phyloP scores from a whole-genome alignment of 2,888 invertebrate genomes.

The Agonopterix alstromeriana region DNA sequence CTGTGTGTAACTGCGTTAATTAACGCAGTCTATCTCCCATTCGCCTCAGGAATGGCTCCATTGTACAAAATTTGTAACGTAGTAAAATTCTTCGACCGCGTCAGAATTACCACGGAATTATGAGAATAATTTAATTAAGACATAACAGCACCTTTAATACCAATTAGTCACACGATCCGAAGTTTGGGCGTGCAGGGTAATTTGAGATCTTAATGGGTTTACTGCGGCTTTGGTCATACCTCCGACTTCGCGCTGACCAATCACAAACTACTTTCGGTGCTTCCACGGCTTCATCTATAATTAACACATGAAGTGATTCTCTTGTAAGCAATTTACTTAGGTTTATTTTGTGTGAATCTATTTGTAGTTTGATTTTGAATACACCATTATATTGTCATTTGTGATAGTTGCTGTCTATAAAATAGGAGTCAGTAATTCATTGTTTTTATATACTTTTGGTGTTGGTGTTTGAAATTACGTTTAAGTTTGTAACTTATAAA shows the following conservation, averaged over 20 bases:
- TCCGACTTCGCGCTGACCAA: constrained; percentile 60
- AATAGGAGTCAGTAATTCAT: no score
- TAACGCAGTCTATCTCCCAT: constrained; percentile 56
- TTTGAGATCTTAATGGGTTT: constrained; percentile 68
- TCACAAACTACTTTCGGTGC: constrained; percentile 32
- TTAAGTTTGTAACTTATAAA: no score
- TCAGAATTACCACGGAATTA: constrained; percentile 56
- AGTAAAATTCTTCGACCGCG: constrained; percentile 58
- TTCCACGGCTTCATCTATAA: constrained; percentile 55
- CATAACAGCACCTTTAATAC: constrained; percentile 68
- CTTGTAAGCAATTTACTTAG: constrained; percentile 25
- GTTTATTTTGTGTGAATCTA: constrained; percentile 1
- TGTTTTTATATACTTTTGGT: no score
- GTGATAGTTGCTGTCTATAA: no score
- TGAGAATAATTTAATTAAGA: constrained; percentile 73
- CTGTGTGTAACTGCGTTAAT: constrained; percentile 52
- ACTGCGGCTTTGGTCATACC: constrained; percentile 58
- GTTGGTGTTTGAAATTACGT: no score
- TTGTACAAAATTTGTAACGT: constrained; percentile 69
- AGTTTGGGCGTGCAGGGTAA: constrained; percentile 70
- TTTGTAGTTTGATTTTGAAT: no score
- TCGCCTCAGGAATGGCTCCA: constrained; percentile 59
- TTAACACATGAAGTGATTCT: constrained; percentile 54
- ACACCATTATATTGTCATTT: no score
- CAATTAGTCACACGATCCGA: constrained; percentile 72